Evolutionary conservation across 2,113 vertebrate genomes (phyloP), one percentile per base, ranked within the genome.

Genomic region (Anguilla rostrata): DNA sequence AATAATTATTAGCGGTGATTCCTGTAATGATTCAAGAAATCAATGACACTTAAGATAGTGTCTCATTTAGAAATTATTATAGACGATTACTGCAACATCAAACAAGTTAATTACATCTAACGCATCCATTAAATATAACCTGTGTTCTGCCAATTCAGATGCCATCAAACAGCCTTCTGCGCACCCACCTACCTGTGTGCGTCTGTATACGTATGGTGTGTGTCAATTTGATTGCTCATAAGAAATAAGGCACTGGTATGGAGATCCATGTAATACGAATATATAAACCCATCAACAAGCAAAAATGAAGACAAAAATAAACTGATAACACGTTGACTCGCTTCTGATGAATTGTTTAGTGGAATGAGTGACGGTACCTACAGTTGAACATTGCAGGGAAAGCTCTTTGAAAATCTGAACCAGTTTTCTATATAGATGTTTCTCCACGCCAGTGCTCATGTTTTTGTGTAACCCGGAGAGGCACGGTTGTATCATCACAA

Each of bases 91-190:
- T 66, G 20, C n/a, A 34, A 34, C 71, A 29, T 75, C 71, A 75
- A 75, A 75, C 71, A 75, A 75, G 71, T 75, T 75, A 75, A 75
- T 75, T 75, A 34, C 2, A 75, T 75, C 71, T 34, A 75, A 75
- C n/a, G 34, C 71, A 75, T 75, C 71, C 71, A 34, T 75, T 75
- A 9, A 75, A 75, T n/a, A 75, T n/a, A 34, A n/a, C 26, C 71
- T 75, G 71, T 22, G 71, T 75, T 14, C n/a, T 34, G 2, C 43
- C 71, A 71, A 71, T 71, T 75, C 71, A 75, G 9, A 75, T 75
- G n/a, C 5, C 60, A 66, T 20, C 20, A 26, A 26, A 66, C 60
- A 66, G 18, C 71, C n/a, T 34, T 12, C 71, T 75, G 71, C 2
- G 9, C 34, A 11, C 26, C 71, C 8, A 29, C 71, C 11, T n/a